Conservation (phyloP, 2,888 invertebrate genomes). For the Troilus luridus region DNA sequence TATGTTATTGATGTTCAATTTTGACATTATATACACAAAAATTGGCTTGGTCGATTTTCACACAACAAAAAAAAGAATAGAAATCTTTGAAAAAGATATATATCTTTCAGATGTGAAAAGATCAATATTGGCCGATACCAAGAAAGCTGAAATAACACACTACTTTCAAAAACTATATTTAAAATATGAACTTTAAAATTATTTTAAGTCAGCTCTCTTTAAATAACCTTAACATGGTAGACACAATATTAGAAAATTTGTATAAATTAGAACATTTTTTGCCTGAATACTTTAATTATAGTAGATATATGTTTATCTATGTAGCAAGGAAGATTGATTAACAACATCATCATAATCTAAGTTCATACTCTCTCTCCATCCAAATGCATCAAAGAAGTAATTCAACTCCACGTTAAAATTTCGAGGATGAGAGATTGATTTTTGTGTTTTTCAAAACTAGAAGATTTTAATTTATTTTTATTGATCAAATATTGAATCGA, state of each 20-base stretch:
- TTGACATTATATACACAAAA: not conserved
- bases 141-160: not conserved
- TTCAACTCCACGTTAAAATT: not conserved
- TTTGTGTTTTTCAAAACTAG: not conserved
- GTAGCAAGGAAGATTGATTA: not conserved
- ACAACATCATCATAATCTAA: not conserved
- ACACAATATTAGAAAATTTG: too few relatives aligned
- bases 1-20: too few relatives aligned
- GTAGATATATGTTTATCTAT: not conserved
- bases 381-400: not conserved
- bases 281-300: too few relatives aligned
- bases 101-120: too few relatives aligned
- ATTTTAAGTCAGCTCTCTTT: too few relatives aligned
- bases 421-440: not conserved
- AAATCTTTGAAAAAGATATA: not conserved
- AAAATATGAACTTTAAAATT: too few relatives aligned
- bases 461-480: not conserved
- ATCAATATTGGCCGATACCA: not conserved
- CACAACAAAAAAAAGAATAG: too few relatives aligned
- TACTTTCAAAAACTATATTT: not conserved
- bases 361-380: not conserved
- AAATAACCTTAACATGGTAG: too few relatives aligned
- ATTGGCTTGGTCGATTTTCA: too few relatives aligned
- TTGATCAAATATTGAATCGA: not conserved
- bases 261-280: too few relatives aligned